Percentiles rank a stretch among this genome's conserved stretches.
phyloP scores from a whole-genome alignment of 2,797 vertebrate species.

The Parauchenoglanis punctatus region DNA sequence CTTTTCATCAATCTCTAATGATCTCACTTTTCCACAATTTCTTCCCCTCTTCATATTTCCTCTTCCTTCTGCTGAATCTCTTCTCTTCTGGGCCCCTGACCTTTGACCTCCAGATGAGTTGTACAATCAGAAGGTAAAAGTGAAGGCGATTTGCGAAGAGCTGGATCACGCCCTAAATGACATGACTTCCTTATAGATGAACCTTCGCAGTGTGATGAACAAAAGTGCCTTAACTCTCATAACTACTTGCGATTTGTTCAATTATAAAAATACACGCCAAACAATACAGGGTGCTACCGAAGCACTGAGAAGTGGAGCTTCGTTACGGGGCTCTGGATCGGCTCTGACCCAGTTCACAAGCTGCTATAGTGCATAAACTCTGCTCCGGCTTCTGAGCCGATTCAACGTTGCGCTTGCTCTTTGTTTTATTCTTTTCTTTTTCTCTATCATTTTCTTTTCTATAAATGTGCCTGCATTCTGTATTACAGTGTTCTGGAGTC shows the following conservation, averaged over 20 bases:
- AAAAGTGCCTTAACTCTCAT: constrained; percentile 20
- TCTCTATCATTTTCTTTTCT: constrained; percentile 15
- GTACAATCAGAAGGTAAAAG: constrained; percentile 90
- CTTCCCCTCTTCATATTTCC: constrained; percentile 53
- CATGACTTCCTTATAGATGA: constrained; percentile 84
- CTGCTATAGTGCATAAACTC: constrained; percentile 29
- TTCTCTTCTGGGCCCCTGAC: constrained; percentile 51
- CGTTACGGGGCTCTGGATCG: constrained; percentile 23
- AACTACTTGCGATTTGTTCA: not conserved
- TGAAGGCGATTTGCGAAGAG: constrained; percentile 91
- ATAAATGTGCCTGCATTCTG: constrained; percentile 27
- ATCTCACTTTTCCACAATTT: constrained; percentile 50
- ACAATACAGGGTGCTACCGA: not conserved
- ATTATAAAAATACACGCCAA: not conserved
- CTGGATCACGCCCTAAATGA: constrained; percentile 88
- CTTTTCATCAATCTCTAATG: not conserved
- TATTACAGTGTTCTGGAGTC: constrained; percentile 21
- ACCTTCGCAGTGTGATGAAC: not conserved
- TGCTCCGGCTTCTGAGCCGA: constrained; percentile 1
- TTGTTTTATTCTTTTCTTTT: constrained; percentile 43
- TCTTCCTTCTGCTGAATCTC: constrained; percentile 51
- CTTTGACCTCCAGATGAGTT: constrained; percentile 81
- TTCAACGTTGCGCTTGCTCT: not conserved
- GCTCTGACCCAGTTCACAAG: constrained; percentile 35
- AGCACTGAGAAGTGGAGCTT: constrained; percentile 5